A percentile compares a stretch with the other conserved stretches of the same genome.
phyloP scores from a whole-genome alignment of 2,113 vertebrate species.

The Bucco capensis region DNA sequence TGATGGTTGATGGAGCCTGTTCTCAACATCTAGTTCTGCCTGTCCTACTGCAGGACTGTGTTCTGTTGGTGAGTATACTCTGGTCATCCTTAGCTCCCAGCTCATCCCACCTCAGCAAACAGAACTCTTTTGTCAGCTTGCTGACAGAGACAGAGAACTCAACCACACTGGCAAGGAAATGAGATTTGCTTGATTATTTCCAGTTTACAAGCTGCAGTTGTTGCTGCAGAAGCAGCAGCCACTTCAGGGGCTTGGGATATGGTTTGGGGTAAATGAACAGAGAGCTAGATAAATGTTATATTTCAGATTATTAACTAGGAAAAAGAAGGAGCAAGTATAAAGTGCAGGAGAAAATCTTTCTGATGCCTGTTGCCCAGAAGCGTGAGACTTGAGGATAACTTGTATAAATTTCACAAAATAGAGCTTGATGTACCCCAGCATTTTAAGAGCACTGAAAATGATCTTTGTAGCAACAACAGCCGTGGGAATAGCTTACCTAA shows the following conservation, averaged over 20 bases:
- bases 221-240: background rate
- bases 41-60: background rate
- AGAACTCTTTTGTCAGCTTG: accelerated
- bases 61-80: accelerated
- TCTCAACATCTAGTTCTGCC: background rate
- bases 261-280: background rate
- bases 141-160: accelerated
- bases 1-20: background rate
- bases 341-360: background rate
- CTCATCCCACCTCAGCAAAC: background rate
- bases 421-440: background rate
- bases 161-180: accelerated
- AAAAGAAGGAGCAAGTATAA: background rate
- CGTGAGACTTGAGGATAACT: accelerated
- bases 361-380: background rate
- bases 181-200: background rate
- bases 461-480: background rate
- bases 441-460: background rate
- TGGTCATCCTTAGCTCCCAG: background rate
- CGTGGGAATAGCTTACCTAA: background rate
- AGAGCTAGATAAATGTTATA: background rate
- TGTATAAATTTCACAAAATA: background rate
- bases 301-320: background rate
- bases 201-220: background rate
- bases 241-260: background rate